phyloP scores from a whole-genome alignment of 2,888 invertebrate species.

The Ormyrus thymus region DNA sequence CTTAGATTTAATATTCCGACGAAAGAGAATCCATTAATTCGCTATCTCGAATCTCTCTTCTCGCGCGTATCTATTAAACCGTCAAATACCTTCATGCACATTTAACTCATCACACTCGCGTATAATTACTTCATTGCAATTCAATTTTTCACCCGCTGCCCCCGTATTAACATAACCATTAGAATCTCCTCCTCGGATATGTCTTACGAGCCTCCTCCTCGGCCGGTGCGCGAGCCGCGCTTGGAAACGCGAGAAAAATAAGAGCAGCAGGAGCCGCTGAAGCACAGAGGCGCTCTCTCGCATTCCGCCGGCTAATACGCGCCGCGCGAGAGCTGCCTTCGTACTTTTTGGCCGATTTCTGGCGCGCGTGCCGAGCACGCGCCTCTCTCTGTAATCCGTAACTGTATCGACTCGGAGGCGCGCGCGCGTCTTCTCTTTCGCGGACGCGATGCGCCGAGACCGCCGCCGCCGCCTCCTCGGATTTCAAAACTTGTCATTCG shows the following conservation, averaged over 20 bases:
- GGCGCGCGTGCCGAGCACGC: conserved; percentile 49
- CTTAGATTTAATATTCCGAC: too few relatives aligned
- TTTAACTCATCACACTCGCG: too few relatives aligned
- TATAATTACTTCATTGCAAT: too few relatives aligned
- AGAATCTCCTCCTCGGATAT: too few relatives aligned
- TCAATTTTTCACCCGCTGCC: too few relatives aligned
- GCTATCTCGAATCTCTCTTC: too few relatives aligned
- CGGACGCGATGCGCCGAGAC: conserved; percentile 3
- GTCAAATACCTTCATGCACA: too few relatives aligned
- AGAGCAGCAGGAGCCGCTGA: background rate
- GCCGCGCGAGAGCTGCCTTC: background rate
- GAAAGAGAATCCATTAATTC: too few relatives aligned
- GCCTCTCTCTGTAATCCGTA: background rate
- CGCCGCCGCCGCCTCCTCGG: background rate
- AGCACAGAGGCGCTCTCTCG: background rate
- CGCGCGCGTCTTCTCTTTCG: conserved; percentile 5
- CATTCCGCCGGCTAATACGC: background rate
- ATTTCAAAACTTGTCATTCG: background rate
- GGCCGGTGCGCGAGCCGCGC: too few relatives aligned
- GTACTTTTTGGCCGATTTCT: conserved; percentile 21
- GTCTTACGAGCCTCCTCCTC: background rate
- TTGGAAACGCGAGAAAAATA: background rate
- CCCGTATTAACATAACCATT: too few relatives aligned
- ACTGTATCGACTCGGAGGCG: conserved; percentile 23
- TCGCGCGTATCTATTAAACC: too few relatives aligned